Evolutionary conservation across 2,888 invertebrate genomes (phyloP), one percentile per base, ranked within the genome.

Genomic region (Thysanoteuthis rhombus): DNA sequence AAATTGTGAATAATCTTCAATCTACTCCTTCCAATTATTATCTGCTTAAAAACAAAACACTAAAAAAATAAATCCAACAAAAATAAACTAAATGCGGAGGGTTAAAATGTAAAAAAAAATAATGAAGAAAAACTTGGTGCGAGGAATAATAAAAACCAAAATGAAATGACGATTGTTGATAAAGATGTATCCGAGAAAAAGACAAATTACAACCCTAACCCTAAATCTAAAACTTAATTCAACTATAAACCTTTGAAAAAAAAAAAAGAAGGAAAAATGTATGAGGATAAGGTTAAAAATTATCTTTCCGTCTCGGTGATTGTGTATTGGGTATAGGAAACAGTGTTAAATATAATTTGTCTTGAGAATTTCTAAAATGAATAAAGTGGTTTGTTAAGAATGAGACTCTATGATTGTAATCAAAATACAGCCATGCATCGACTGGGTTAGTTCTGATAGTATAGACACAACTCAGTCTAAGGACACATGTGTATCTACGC

Each of bases 1-100:
- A 75, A 75, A 75, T 75, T 75, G 75, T 75, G 75, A 75, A 75
- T 75, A 75, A 75, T 75, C 75, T 75, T 75, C 75, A 75, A 75
- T 75, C 75, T n/a, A 75, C 75, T n/a, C n/a, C 75, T 58, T 36
- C n/a, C n/a, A 75, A 75, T 75, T 75, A 75, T 75, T 75, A 75
- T 75, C 75, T 75, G 75, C 75, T 75, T 75, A 32, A n/a, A 75
- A n/a, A 75, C 8, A 47, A 12, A 75, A n/a, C 22, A 25, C 22
- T 28, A 75, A 75, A 8, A n/a, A 75, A 32, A 75, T 75, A n/a
- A 75, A 36, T 16, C n/a, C 25, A 25, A 52, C 25, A 52, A 52
- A 25, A 52, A 52, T 22, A 52, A 52, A 52, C 22, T 52, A 25
- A 52, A 52, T 5, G 1, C 52, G 6, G 25, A 25, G 25, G 4